A percentile compares a stretch with the other conserved stretches of the same genome.
Evolutionary conservation across 2,797 vertebrate genomes (phyloP).

Genomic region (Channa striata): DNA sequence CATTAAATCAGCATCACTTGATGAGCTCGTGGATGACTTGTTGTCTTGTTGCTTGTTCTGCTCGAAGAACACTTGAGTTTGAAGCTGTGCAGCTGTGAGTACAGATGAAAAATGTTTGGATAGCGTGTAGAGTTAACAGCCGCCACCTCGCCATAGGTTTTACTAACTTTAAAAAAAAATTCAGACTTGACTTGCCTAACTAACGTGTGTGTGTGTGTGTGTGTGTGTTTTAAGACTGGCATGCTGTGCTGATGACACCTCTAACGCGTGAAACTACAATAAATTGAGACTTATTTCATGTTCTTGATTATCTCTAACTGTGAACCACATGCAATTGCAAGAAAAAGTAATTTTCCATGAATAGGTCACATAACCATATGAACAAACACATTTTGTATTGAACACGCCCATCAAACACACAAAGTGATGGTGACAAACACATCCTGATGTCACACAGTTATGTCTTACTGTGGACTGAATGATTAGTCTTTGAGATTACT

Average conservation of each 20-base stretch:
- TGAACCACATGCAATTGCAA: too few relatives aligned
- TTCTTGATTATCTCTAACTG: not conserved
- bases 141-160: not conserved
- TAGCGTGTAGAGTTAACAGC: slow-evolving; percentile 20
- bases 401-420: too few relatives aligned
- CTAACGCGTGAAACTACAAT: not conserved
- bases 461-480: too few relatives aligned
- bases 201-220: slow-evolving; percentile 14
- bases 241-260: slow-evolving; percentile 5
- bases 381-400: too few relatives aligned
- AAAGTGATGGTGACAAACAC: too few relatives aligned
- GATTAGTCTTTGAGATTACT: too few relatives aligned
- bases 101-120: slow-evolving; percentile 39
- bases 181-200: not conserved
- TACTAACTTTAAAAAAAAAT: too few relatives aligned
- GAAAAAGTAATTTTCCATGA: too few relatives aligned
- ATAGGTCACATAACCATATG: too few relatives aligned
- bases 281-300: slow-evolving; percentile 5
- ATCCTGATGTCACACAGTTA: too few relatives aligned
- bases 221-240: not conserved
- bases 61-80: slow-evolving; percentile 68
- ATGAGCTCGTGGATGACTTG: slow-evolving; percentile 29
- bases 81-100: slow-evolving; percentile 71
- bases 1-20: not conserved
- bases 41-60: slow-evolving; percentile 64